Conservation (phyloP, 1,140 invertebrate species). For the Leguminivora glycinivorella region DNA sequence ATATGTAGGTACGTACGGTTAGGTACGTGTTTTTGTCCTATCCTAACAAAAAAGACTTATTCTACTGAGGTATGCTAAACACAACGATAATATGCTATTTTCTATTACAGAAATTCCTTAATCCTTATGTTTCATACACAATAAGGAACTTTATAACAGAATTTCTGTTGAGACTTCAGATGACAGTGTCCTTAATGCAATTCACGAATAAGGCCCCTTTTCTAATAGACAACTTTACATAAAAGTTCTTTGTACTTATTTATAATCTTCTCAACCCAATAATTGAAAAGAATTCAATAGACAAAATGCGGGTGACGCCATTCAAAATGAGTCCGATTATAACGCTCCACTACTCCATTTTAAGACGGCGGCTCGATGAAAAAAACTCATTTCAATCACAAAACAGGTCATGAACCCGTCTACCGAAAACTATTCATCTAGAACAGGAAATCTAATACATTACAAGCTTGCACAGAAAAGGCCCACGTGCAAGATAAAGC, state of each 20-base stretch:
- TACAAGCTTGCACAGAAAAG: neutral
- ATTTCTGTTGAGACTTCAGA: too few species aligned
- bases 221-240: too few species aligned
- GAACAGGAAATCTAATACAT: constrained; percentile 23
- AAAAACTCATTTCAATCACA: constrained; percentile 1
- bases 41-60: too few species aligned
- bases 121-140: too few species aligned
- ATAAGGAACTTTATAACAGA: too few species aligned
- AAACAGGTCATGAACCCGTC: constrained; percentile 23
- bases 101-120: too few species aligned
- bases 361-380: neutral
- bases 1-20: too few species aligned
- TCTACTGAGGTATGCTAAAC: too few species aligned
- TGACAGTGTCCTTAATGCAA: too few species aligned
- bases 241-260: neutral
- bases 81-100: too few species aligned
- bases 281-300: neutral
- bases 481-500: constrained; percentile 4
- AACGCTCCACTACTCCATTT: neutral
- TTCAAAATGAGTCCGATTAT: neutral
- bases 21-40: too few species aligned
- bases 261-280: neutral
- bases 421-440: constrained; percentile 7
- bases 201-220: too few species aligned
- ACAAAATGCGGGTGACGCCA: neutral